Conservation (phyloP, 2,113 vertebrate species). For the Orcinus orca region DNA sequence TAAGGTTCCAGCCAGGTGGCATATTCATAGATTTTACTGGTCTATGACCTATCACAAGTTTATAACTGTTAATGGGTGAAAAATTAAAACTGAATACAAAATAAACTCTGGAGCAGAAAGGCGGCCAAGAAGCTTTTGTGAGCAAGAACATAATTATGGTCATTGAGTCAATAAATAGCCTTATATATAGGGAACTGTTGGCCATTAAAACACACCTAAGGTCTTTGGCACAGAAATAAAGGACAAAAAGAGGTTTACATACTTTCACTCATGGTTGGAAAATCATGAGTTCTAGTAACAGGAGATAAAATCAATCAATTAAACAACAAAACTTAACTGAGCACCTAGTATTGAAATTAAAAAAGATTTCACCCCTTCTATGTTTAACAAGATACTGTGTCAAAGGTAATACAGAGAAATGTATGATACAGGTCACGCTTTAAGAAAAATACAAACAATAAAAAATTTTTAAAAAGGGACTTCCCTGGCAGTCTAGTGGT, state of each 20-base stretch:
- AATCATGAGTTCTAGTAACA: background rate
- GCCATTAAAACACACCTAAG: slow-evolving; percentile 32
- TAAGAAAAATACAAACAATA: background rate
- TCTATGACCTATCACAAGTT: background rate
- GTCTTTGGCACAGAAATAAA: background rate
- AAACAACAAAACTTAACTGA: slow-evolving; percentile 16
- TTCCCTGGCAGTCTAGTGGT: background rate
- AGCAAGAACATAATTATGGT: slow-evolving; percentile 46
- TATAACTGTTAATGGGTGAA: background rate
- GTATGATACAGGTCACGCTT: background rate
- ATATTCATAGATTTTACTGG: background rate
- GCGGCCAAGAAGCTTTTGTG: slow-evolving; percentile 47
- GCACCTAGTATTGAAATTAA: background rate
- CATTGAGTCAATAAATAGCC: slow-evolving; percentile 23
- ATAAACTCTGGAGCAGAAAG: slow-evolving; percentile 26
- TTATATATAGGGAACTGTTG: background rate
- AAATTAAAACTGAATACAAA: slow-evolving; percentile 60
- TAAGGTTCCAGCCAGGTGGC: background rate
- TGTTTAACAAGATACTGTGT: background rate
- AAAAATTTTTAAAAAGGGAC: background rate
- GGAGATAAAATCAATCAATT: slow-evolving; percentile 6
- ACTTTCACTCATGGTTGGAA: slow-evolving; percentile 11
- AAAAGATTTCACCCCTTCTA: background rate
- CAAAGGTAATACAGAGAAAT: slow-evolving; percentile 2
- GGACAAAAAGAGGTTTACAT: background rate